Base-by-base conservation (phyloP, 1,140 invertebrate species). In the Drosophila insularis region DNA sequence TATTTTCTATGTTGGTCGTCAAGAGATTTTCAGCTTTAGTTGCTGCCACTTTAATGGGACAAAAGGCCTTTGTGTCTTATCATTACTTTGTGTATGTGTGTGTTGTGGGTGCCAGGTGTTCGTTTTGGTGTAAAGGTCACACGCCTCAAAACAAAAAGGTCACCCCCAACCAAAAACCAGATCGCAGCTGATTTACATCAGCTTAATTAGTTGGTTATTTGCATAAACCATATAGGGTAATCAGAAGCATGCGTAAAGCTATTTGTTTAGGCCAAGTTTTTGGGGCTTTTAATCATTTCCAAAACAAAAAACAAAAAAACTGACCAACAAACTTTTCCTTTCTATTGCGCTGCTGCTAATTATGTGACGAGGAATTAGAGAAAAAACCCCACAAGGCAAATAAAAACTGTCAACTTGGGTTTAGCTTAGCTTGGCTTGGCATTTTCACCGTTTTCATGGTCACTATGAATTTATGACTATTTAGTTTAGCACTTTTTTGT, bases 141-240 rank as follows among this genome's bases (percentile, higher is more conserved):
- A 75, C 63, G 71, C 8, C 65, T 54, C 35, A 68, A 56, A 63
- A 19, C 58, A 62, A 58, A 68, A 56, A 27, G 10, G 21, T 23
- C 67, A 19, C 40, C 23, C 56, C 65, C 10, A 17, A 31, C 23
- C 37, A 21, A 32, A 10, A 60, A 11, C 14, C 31, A 37, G 53
- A 68, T 46, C 63, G 63, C 76, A 74, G 60, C 78, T 87, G 79
- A 87, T 86, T 82, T 70, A 68, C 79, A 86, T 87, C 81, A 75
- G 63, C 70, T 79, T 87, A 87, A 86, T 86, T 86, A 87, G 81
- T 82, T 73, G 71, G 39, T 71, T 86, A 87, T 86, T 86, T 86
- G 75, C 81, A 81, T 79, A 74, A 72, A 68, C 82, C 65, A 43
- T 55, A 14, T 53, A 32, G 69, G 67, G 74, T 69, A 80, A 74